A percentile compares a stretch with the other conserved stretches of the same genome.
These are phyloP conservation scores for Cuniculus paca DNA, from an alignment of 2,797 vertebrate species.

Conservation along the genomic window DNA sequence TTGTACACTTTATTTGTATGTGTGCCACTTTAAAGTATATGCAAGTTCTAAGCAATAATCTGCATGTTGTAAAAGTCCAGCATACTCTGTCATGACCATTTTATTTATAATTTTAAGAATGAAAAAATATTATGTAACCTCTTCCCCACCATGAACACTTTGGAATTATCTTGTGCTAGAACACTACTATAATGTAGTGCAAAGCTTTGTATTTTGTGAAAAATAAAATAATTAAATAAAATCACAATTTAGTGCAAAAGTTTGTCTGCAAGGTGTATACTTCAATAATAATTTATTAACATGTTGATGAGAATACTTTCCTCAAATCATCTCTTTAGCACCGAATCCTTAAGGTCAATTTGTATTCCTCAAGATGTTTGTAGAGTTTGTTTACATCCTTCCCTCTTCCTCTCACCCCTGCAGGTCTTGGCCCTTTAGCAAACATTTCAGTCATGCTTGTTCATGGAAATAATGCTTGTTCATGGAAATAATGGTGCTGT, in stretches of 20 bases:
- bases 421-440: not conserved
- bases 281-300: slow-evolving; percentile 1
- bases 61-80: slow-evolving; percentile 84
- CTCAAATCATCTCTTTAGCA: not conserved
- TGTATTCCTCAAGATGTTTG: not conserved
- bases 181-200: slow-evolving; percentile 63
- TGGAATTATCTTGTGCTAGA: slow-evolving; percentile 66
- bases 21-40: slow-evolving; percentile 81
- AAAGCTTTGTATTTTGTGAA: slow-evolving; percentile 80
- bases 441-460: not conserved
- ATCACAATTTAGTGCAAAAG: slow-evolving; percentile 61
- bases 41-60: slow-evolving; percentile 90
- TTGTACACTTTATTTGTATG: slow-evolving; percentile 73
- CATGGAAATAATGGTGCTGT: not conserved
- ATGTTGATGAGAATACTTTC: not conserved
- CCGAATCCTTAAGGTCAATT: not conserved
- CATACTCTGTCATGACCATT: slow-evolving; percentile 60
- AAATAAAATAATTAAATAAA: slow-evolving; percentile 67
- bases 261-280: not conserved
- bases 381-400: not conserved
- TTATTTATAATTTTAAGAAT: slow-evolving; percentile 54
- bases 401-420: not conserved
- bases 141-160: not conserved
- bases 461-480: slow-evolving; percentile 23
- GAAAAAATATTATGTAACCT: slow-evolving; percentile 26